These are phyloP conservation scores for Scrobipalpa costella DNA, from an alignment of 2,888 invertebrate genomes.

Conservation along the genomic window DNA sequence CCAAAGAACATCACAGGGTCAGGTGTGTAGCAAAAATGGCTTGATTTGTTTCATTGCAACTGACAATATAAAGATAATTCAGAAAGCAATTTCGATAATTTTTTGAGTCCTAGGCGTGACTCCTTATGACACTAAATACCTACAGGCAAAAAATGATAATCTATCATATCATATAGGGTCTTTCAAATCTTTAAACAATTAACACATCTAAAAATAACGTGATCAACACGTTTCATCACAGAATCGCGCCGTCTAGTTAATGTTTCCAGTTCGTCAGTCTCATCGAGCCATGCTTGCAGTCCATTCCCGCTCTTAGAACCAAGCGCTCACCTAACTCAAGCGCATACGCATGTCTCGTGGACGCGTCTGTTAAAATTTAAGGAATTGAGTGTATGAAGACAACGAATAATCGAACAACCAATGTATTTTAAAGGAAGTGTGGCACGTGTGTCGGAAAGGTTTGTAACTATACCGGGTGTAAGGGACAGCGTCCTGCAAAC, in stretches of 20 bases:
- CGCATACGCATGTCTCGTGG: background rate
- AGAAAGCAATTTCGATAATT: too few relatives aligned
- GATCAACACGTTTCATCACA: background rate
- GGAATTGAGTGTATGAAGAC: too few relatives aligned
- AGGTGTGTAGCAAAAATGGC: too few relatives aligned
- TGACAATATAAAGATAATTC: too few relatives aligned
- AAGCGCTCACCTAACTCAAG: too few relatives aligned
- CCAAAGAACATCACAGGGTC: too few relatives aligned
- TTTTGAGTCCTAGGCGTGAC: too few relatives aligned
- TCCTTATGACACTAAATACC: too few relatives aligned
- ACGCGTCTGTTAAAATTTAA: background rate
- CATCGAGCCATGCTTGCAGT: background rate
- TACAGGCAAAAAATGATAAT: too few relatives aligned
- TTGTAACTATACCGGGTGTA: background rate
- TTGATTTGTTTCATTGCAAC: too few relatives aligned
- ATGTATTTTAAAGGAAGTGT: constrained; percentile 15
- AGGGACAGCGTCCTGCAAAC: too few relatives aligned
- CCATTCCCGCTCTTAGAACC: background rate
- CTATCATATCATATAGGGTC: too few relatives aligned
- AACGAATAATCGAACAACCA: background rate
- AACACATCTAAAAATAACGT: background rate
- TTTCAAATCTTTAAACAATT: background rate
- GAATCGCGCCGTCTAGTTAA: background rate
- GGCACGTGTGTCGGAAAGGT: background rate
- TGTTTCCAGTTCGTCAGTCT: constrained; percentile 2